A percentile compares a stretch with the other conserved stretches of the same genome.
Evolutionary conservation across 1,140 invertebrate species (phyloP).

Genomic region (Pseudomyrmex cubaensis): DNA sequence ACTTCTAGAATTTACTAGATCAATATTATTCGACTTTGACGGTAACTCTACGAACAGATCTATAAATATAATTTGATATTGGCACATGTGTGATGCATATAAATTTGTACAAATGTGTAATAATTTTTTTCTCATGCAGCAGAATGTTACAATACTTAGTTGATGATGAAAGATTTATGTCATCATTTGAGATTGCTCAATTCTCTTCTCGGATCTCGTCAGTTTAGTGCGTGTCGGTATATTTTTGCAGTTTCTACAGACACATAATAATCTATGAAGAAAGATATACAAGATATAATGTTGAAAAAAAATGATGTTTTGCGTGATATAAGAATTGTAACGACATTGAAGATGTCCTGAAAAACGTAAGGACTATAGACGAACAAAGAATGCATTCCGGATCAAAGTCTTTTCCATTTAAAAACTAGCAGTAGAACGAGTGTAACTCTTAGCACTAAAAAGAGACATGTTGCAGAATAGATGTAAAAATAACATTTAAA

Average conservation of each 20-base stretch:
- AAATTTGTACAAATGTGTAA: background rate
- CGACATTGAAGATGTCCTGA: slow-evolving; percentile 7
- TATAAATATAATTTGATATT: too few relatives aligned
- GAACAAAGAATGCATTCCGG: slow-evolving; percentile 15
- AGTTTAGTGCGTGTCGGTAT: background rate
- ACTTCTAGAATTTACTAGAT: background rate
- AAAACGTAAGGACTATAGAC: background rate
- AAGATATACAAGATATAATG: background rate
- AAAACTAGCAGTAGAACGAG: background rate
- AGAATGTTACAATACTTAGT: background rate
- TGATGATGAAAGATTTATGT: background rate
- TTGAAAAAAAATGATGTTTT: background rate
- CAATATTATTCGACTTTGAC: too few relatives aligned
- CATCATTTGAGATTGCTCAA: slow-evolving; percentile 42
- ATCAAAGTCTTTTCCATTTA: background rate
- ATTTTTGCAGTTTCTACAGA: background rate
- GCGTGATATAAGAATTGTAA: background rate
- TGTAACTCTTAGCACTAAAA: slow-evolving; percentile 5
- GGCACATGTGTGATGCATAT: too few relatives aligned
- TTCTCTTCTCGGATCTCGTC: slow-evolving; percentile 1
- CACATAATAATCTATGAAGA: background rate
- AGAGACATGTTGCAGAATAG: background rate
- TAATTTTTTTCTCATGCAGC: slow-evolving; percentile 8
- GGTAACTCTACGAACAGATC: too few relatives aligned
- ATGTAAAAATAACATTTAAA: slow-evolving; percentile 5